Evolutionary conservation across 1,140 invertebrate genomes (phyloP).

Genomic region (Acromyrmex heyeri): DNA sequence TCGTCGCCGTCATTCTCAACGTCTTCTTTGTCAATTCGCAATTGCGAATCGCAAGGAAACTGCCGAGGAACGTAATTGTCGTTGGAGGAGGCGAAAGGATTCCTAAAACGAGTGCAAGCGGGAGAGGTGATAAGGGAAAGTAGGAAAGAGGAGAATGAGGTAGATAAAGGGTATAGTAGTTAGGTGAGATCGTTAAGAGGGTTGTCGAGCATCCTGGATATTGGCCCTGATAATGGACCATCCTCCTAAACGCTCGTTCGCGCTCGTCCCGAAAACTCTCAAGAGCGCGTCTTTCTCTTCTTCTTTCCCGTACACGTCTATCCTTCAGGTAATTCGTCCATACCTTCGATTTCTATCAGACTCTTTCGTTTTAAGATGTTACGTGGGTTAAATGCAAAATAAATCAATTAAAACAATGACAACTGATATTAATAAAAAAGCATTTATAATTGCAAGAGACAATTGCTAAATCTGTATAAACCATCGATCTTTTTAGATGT

Average conservation of each 20-base stretch:
- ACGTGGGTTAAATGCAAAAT: slow-evolving; percentile 30
- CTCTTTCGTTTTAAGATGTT: slow-evolving; percentile 47
- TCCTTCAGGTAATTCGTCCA: slow-evolving; percentile 46
- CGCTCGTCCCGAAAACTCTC: slow-evolving; percentile 66
- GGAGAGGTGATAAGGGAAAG: slow-evolving; percentile 38
- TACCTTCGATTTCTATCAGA: slow-evolving; percentile 50
- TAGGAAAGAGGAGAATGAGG: slow-evolving; percentile 52
- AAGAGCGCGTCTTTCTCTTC: slow-evolving; percentile 6
- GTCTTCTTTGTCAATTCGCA: slow-evolving; percentile 51
- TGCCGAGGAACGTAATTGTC: slow-evolving; percentile 48
- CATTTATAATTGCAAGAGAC: not conserved
- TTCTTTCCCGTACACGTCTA: slow-evolving; percentile 45
- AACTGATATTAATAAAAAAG: not conserved
- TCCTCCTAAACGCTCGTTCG: slow-evolving; percentile 74
- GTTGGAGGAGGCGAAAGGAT: slow-evolving; percentile 45
- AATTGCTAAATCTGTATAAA: slow-evolving; percentile 12
- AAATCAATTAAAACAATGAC: slow-evolving; percentile 21
- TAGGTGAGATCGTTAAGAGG: slow-evolving; percentile 66
- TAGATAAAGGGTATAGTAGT: slow-evolving; percentile 51
- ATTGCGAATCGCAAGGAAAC: slow-evolving; percentile 55
- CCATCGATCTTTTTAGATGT: not conserved
- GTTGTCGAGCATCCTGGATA: slow-evolving; percentile 76
- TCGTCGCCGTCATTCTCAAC: not conserved
- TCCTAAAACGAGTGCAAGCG: slow-evolving; percentile 4
- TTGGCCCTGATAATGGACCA: slow-evolving; percentile 74